These are phyloP conservation scores for Chloroceryle inda DNA, from an alignment of 2,797 vertebrate genomes.

Conservation along the genomic window DNA sequence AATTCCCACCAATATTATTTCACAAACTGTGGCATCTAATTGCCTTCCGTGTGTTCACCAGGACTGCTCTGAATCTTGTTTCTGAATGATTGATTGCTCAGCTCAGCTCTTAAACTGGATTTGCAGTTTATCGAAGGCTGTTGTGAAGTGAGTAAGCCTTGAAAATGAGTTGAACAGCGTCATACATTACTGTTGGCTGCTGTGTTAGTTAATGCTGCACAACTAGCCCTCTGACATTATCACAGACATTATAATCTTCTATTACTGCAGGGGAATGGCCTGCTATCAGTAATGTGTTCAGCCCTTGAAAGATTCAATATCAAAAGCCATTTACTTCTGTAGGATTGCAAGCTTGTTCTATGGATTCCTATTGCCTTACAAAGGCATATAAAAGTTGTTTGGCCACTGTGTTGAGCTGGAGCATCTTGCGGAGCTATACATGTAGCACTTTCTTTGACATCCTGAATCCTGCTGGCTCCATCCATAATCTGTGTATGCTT, in stretches of 20 bases:
- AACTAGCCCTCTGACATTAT: conserved; percentile 17
- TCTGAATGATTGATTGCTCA: conserved; percentile 68
- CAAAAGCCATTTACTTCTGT: conserved; percentile 31
- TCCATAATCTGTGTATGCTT: accelerated
- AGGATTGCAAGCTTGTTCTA: not conserved
- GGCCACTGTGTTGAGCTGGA: not conserved
- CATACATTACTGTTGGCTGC: not conserved
- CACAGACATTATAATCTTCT: conserved; percentile 29
- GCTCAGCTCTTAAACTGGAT: conserved; percentile 63
- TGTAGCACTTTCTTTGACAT: not conserved
- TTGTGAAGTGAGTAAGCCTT: conserved; percentile 27
- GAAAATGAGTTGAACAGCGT: not conserved
- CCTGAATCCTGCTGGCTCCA: not conserved
- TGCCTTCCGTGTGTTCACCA: conserved; percentile 65
- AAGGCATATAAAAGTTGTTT: not conserved
- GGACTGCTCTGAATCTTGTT: conserved; percentile 66
- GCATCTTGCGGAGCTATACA: not conserved
- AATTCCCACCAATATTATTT: conserved; percentile 76
- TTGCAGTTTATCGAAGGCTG: conserved; percentile 55
- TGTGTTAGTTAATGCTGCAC: conserved; percentile 6
- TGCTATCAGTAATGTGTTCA: conserved; percentile 12
- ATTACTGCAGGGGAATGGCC: conserved; percentile 25
- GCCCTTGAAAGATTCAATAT: not conserved
- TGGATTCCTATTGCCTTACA: not conserved
- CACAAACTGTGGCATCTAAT: conserved; percentile 69